Evolutionary conservation across 1,140 invertebrate species (phyloP), one percentile per base, ranked within the genome.

Genomic region (Polyergus mexicanus): DNA sequence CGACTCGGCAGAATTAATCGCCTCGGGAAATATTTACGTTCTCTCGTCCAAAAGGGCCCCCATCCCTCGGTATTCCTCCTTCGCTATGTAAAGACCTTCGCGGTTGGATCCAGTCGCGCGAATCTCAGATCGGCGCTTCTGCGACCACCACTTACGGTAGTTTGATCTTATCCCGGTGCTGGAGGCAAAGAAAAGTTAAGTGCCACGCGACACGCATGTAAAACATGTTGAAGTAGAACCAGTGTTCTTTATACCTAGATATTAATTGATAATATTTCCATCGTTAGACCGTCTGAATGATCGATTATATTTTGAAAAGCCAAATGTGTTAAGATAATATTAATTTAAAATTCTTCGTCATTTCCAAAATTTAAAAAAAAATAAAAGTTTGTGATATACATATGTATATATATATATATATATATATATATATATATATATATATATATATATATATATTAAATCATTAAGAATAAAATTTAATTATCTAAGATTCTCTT

Each of bases 1-100:
- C 90, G n/a, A 83, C 78, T 41, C 66, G 83, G 83, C 41, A 83
- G 85, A 91, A 92, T 91, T 91, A 90, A 91, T 89, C 80, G 90
- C 85, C 85, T 77, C 71, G 74, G 84, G 86, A 89, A 88, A 90
- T 89, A 90, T 89, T 91, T 91, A 90, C 86, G 74, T 83, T 83
- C 85, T 81, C 72, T 89, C 88, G 69, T 86, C 88, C 60, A 84
- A 85, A 47, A 81, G 76, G 51, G 77, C 85, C 25, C 74, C 54
- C 16, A 22, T 41, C 22, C 13, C 7, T 60, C 2, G 54, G 47
- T 72, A 28, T 38, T 72, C 25, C 51, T 72, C 22, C 35, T 62
- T 25, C 22, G 16, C 28, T 32, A 10, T 19, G 62, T 7, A 13
- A 32, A 28, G 66, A 58, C 44, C 54, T 38, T 71, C 78, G 54